A percentile compares a stretch with the other conserved stretches of the same genome.
phyloP scores from a whole-genome alignment of 2,797 vertebrate genomes.

The Anomalospiza imberbis region DNA sequence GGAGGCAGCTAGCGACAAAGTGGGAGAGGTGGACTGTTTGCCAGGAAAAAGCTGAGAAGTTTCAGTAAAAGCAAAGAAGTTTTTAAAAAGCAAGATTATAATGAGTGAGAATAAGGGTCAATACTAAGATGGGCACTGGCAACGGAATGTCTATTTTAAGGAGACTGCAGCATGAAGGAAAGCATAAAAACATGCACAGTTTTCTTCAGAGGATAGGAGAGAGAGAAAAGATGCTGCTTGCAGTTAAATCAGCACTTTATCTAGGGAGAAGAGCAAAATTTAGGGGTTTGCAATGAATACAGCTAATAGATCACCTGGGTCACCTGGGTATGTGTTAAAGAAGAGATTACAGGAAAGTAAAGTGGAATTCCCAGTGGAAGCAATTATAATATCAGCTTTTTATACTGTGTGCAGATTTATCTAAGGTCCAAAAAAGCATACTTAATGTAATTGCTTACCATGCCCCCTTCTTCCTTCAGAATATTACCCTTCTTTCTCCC shows the following conservation, averaged over 20 bases:
- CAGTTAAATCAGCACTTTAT: neutral
- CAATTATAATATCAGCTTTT: constrained; percentile 38
- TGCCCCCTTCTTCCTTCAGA: neutral
- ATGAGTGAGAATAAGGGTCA: neutral
- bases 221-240: neutral
- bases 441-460: neutral
- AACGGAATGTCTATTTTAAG: neutral
- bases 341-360: neutral
- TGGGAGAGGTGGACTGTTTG: neutral
- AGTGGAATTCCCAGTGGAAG: constrained; percentile 8
- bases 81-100: neutral
- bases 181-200: neutral
- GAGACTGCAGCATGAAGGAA: neutral
- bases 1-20: neutral
- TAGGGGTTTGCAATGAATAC: neutral
- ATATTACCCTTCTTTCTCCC: neutral
- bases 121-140: neutral
- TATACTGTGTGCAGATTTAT: neutral
- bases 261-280: neutral
- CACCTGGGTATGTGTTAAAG: neutral
- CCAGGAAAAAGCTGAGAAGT: neutral
- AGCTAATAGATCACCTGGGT: constrained; percentile 16
- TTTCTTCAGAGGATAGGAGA: neutral
- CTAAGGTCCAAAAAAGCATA: neutral
- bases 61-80: neutral